Conservation (phyloP, 2,113 vertebrate genomes). For the Sceloporus tristichus region DNA sequence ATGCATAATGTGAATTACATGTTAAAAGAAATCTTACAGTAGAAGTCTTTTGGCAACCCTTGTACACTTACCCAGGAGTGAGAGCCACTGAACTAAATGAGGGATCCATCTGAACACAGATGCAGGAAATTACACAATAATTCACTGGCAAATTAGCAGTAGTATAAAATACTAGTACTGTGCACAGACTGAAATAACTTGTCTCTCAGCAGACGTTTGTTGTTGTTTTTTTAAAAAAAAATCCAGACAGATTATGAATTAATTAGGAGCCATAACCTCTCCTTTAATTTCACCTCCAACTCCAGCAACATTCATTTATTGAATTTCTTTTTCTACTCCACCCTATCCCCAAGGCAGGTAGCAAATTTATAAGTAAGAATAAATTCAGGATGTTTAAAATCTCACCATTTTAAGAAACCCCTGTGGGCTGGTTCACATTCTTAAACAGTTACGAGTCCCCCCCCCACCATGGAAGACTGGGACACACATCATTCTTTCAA, state of each 20-base stretch:
- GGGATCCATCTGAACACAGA: neutral
- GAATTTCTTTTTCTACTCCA: neutral
- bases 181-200: neutral
- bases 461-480: neutral
- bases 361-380: neutral
- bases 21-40: neutral
- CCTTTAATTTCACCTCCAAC: constrained; percentile 8
- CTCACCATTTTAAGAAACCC: neutral
- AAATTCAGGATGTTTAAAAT: neutral
- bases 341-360: neutral
- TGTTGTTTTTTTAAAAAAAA: neutral
- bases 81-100: neutral
- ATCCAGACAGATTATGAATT: neutral
- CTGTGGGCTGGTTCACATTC: neutral
- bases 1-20: neutral
- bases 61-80: neutral
- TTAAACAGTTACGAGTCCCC: no score
- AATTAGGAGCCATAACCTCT: constrained; percentile 7
- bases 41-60: neutral
- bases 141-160: neutral
- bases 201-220: neutral
- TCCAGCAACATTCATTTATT: constrained; percentile 3
- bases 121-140: neutral
- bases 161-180: neutral
- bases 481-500: neutral